A percentile compares a stretch with the other conserved stretches of the same genome.
Conservation (phyloP, 2,888 invertebrate species). For the Rhodophaea formosa region DNA sequence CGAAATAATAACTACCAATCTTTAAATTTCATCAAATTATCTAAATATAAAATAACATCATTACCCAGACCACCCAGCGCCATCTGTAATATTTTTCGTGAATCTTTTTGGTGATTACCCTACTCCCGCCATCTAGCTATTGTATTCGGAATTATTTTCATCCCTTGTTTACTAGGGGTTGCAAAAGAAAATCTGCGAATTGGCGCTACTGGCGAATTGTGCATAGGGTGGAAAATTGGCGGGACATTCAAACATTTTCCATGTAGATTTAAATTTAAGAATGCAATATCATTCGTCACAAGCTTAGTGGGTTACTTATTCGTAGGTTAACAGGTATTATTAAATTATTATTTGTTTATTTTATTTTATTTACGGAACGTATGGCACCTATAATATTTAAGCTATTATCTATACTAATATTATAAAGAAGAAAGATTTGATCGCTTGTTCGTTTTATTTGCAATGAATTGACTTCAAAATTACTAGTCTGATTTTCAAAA, state of each 20-base stretch:
- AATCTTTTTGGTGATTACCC: slow-evolving; percentile 18
- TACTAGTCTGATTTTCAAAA: too few species aligned
- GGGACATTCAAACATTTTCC: slow-evolving; percentile 26
- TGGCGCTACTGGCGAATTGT: slow-evolving; percentile 62
- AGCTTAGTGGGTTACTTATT: not conserved
- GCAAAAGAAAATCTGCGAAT: slow-evolving; percentile 67
- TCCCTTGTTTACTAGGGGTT: slow-evolving; percentile 68
- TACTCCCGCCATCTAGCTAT: slow-evolving; percentile 57
- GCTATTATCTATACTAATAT: too few species aligned
- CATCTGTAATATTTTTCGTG: slow-evolving; percentile 47
- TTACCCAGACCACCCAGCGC: slow-evolving; percentile 40
- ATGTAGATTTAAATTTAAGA: not conserved
- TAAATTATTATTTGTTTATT: too few species aligned
- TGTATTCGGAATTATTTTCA: slow-evolving; percentile 48
- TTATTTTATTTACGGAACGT: too few species aligned
- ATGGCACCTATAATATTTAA: too few species aligned
- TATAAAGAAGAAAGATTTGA: too few species aligned
- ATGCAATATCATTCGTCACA: too few species aligned
- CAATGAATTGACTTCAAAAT: too few species aligned
- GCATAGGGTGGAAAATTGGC: slow-evolving; percentile 32
- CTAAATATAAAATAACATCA: not conserved
- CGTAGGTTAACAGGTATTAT: too few species aligned
- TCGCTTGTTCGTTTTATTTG: too few species aligned
- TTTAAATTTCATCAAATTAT: not conserved
- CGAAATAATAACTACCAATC: too few species aligned